Base-by-base conservation (phyloP, 1,140 invertebrate genomes). In the Drosophila ercepeae region DNA sequence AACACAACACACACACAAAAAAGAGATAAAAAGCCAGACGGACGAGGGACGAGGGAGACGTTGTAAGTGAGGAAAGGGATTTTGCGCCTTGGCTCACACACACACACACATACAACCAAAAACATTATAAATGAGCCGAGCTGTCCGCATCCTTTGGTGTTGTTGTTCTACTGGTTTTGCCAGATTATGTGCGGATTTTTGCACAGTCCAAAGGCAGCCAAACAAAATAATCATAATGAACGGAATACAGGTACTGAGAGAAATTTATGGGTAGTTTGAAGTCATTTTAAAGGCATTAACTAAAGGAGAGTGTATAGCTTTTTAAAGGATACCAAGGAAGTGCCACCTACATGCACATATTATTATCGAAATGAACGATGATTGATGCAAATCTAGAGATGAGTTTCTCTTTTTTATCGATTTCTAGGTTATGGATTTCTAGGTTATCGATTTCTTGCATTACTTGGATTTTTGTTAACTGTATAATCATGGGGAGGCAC, bases 101-200 rank as follows among this genome's bases (percentile, higher is more conserved):
- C 65, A 71, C 65, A 8, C 59, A 51, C 64, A 67, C 57, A 16
- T 53, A 45, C 59, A 29, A 6, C n/a, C 39, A 18, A 29, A 19
- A 44, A 32, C 55, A 51, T 70, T 60, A 60, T 52, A 74, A 78
- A 68, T 79, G 70, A 73, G 70, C 58, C 49, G 74, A 71, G 67
- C 48, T 78, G 45, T 64, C 50, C 76, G 70, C 65, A 74, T 78
- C 76, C 77, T 68, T 74, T 57, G 32, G 53, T 84, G 75, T 75
- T 84, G 81, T 76, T 88, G 81, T 71, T 86, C 82, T 82, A 86
- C 82, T 86, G 82, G 82, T 86, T 86, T 82, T 88, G 77, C 82
- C 39, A 77, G 82, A 86, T 86, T 88, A 86, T 86, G 82, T 86
- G 77, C 82, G 82, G 82, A 86, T 86, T 86, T 86, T 88, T 86